Conservation (phyloP, 2,797 vertebrate genomes). For the Cuniculus paca region DNA sequence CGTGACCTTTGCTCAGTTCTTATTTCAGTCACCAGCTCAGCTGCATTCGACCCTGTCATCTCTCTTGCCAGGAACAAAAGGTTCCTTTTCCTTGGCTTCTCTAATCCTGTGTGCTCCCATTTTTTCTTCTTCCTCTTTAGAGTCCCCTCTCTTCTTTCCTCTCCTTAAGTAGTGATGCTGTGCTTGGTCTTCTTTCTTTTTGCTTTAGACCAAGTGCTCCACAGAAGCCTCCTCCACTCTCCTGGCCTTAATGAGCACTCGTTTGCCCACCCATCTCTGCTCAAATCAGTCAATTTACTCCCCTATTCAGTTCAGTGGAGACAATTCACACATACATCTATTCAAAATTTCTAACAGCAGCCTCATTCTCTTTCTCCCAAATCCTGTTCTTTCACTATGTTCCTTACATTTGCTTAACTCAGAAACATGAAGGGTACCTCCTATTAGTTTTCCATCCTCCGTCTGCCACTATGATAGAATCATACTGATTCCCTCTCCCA, state of each 20-base stretch:
- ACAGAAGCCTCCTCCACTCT: not conserved
- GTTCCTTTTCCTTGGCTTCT: not conserved
- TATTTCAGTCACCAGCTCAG: not conserved
- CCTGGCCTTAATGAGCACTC: not conserved
- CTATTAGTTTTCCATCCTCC: not conserved
- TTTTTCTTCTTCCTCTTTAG: not conserved
- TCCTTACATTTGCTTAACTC: not conserved
- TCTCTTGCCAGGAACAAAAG: not conserved
- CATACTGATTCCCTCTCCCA: not conserved
- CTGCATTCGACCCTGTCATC: not conserved
- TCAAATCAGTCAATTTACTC: not conserved
- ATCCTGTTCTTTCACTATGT: not conserved
- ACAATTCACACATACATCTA: not conserved
- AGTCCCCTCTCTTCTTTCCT: not conserved
- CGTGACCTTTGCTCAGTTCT: not conserved
- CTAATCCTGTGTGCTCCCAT: accelerated
- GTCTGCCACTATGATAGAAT: not conserved
- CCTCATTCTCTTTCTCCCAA: not conserved
- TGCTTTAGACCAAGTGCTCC: not conserved
- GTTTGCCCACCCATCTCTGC: not conserved
- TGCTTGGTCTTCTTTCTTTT: not conserved
- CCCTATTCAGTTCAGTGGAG: not conserved
- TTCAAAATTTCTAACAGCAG: slow-evolving; percentile 1
- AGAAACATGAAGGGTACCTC: not conserved
- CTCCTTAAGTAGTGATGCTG: not conserved